A percentile compares a stretch with the other conserved stretches of the same genome.
Evolutionary conservation across 2,113 vertebrate species (phyloP).

Genomic region (Callipepla californica): DNA sequence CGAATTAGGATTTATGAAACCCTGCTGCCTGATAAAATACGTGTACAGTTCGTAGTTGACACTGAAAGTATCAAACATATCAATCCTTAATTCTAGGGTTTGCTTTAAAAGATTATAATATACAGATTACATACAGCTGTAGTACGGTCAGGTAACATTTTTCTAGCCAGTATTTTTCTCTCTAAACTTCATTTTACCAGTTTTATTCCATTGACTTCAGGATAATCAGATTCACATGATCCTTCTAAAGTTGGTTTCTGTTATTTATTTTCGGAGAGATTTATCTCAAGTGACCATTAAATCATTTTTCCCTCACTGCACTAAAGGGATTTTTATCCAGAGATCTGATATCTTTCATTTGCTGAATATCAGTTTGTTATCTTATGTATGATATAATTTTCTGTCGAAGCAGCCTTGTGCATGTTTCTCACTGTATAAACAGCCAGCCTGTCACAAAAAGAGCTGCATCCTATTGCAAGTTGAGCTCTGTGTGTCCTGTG

Average conservation of each 20-base stretch:
- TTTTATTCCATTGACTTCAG: not conserved
- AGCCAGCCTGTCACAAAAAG: not conserved
- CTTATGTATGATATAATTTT: slow-evolving; percentile 26
- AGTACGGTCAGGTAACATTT: slow-evolving; percentile 15
- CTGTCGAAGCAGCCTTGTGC: slow-evolving; percentile 7
- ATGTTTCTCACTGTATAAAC: not conserved
- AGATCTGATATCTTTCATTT: slow-evolving; percentile 14
- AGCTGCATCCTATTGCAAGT: not conserved
- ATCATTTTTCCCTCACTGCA: slow-evolving; percentile 30
- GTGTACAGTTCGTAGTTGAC: not conserved
- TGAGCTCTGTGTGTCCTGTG: not conserved
- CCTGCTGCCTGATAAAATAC: slow-evolving; percentile 13
- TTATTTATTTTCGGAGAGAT: slow-evolving; percentile 41
- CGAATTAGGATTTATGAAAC: slow-evolving; percentile 44
- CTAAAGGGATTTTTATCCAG: slow-evolving; percentile 2
- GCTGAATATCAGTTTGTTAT: not conserved
- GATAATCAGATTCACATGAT: not conserved
- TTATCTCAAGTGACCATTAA: slow-evolving; percentile 32
- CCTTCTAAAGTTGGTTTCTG: slow-evolving; percentile 16
- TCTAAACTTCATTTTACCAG: not conserved
- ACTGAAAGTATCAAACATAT: slow-evolving; percentile 22
- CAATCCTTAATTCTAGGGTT: slow-evolving; percentile 45
- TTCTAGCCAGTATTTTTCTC: slow-evolving; percentile 41
- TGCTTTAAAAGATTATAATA: slow-evolving; percentile 55
- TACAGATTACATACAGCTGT: slow-evolving; percentile 11